These are phyloP conservation scores for Melanotaenia parkinsoni DNA, from an alignment of 2,797 vertebrate genomes.

Conservation along the genomic window DNA sequence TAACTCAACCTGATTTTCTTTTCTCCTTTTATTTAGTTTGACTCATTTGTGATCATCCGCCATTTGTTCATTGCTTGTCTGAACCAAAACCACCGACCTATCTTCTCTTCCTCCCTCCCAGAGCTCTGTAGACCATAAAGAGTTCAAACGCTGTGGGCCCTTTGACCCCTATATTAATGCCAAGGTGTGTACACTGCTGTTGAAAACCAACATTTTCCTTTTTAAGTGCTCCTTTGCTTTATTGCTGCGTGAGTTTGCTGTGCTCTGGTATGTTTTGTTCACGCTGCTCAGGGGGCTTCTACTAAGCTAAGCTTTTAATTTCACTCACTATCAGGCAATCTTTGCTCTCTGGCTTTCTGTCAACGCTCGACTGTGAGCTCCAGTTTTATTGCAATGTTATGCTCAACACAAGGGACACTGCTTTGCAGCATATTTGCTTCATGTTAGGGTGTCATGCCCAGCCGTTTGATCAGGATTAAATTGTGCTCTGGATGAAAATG, in stretches of 20 bases:
- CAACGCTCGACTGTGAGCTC: conserved; percentile 17
- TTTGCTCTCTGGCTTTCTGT: conserved; percentile 33
- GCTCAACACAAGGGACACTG: not conserved
- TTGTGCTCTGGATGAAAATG: not conserved
- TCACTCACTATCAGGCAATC: conserved; percentile 12
- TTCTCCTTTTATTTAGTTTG: conserved; percentile 53
- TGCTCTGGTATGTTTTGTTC: conserved; percentile 46
- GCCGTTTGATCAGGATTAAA: not conserved
- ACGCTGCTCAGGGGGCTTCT: conserved; percentile 38
- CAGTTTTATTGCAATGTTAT: conserved; percentile 14
- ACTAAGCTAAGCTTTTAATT: conserved; percentile 48
- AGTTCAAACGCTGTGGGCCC: conserved; percentile 99
- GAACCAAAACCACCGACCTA: conserved; percentile 77
- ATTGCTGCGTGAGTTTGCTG: conserved; percentile 54
- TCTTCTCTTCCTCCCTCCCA: conserved; percentile 94
- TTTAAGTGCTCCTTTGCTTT: conserved; percentile 59
- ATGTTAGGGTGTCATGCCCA: not conserved
- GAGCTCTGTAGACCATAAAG: conserved; percentile 98
- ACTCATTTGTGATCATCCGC: conserved; percentile 70
- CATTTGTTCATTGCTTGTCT: conserved; percentile 84
- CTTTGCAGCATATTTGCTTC: not conserved
- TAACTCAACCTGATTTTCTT: conserved; percentile 68
- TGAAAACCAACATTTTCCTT: conserved; percentile 43
- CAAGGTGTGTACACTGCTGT: conserved; percentile 97
- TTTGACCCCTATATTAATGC: conserved; percentile 99